These are phyloP conservation scores for Biston betularia DNA, from an alignment of 2,888 invertebrate species.

Conservation along the genomic window DNA sequence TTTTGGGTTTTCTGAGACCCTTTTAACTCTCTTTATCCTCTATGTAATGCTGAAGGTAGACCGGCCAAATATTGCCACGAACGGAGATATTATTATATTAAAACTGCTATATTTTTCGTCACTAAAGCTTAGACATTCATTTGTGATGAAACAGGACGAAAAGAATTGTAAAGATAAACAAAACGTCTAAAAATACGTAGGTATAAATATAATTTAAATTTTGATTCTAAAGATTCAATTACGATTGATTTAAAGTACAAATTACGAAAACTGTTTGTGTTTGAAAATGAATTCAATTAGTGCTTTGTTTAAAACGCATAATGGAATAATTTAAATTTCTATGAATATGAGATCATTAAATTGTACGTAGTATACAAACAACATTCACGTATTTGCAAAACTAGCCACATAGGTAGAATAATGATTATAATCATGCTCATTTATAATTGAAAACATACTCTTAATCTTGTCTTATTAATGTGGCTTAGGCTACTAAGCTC, in stretches of 20 bases:
- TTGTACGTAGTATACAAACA: too few species aligned
- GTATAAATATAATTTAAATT: not conserved
- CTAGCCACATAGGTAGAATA: constrained; percentile 8
- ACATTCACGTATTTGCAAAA: not conserved
- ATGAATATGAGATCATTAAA: not conserved
- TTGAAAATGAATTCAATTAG: not conserved
- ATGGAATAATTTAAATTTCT: not conserved
- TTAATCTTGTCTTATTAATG: too few species aligned
- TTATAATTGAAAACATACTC: constrained; percentile 1
- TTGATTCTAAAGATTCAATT: not conserved
- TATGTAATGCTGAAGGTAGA: constrained; percentile 36
- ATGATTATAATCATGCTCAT: constrained; percentile 1
- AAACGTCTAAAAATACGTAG: not conserved
- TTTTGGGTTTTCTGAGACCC: constrained; percentile 43
- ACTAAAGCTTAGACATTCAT: not conserved
- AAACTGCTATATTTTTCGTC: constrained; percentile 11
- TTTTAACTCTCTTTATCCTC: constrained; percentile 48
- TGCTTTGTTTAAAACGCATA: constrained; percentile 3
- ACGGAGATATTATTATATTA: constrained; percentile 30
- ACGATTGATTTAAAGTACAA: not conserved
- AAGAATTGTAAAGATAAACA: not conserved
- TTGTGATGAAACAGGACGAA: not conserved
- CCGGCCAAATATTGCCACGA: constrained; percentile 32
- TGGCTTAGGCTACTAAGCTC: too few species aligned
- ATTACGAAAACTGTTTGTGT: not conserved